phyloP scores from a whole-genome alignment of 2,113 vertebrate species.

The Otis tarda region DNA sequence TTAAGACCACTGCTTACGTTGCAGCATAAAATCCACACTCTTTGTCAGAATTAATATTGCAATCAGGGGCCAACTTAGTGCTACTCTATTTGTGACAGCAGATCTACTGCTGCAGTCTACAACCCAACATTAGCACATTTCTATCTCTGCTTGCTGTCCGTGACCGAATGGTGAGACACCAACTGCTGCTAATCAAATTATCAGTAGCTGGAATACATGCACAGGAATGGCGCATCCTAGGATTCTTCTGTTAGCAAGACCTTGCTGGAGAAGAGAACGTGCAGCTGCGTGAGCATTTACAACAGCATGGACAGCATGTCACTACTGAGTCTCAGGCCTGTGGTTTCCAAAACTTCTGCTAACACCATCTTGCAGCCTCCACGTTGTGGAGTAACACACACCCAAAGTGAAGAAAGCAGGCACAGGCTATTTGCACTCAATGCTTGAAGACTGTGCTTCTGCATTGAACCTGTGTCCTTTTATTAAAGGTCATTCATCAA shows the following conservation, averaged over 20 bases:
- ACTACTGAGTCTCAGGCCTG: background rate
- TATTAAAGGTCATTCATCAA: slow-evolving; percentile 29
- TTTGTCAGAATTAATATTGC: background rate
- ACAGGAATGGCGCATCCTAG: background rate
- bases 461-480: background rate
- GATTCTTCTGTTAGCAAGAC: background rate
- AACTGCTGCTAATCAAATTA: background rate
- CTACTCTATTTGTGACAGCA: background rate
- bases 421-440: background rate
- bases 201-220: background rate
- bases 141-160: background rate
- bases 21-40: background rate
- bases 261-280: background rate
- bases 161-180: background rate
- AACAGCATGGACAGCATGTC: rapidly evolving
- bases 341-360: background rate
- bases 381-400: rapidly evolving
- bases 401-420: background rate
- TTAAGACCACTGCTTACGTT: rapidly evolving
- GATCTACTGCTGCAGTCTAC: background rate
- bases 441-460: background rate
- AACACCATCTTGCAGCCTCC: background rate
- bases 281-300: background rate
- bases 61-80: background rate
- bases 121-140: background rate